phyloP scores from a whole-genome alignment of 2,888 invertebrate species.

The Meliscaeva auricollis region DNA sequence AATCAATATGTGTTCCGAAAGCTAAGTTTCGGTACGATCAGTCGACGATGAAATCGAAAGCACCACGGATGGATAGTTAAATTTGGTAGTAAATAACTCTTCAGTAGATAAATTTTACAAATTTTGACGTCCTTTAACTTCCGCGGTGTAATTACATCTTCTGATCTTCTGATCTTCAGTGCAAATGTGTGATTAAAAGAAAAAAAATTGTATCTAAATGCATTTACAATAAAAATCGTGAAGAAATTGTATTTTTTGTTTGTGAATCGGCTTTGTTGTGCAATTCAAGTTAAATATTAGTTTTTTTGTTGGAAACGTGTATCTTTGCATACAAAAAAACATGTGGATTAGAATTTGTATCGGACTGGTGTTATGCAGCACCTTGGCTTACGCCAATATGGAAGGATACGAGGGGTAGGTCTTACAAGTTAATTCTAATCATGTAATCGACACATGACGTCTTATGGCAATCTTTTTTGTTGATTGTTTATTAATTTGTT shows the following conservation, averaged over 20 bases:
- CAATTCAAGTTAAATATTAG: constrained; percentile 33
- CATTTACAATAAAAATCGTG: constrained; percentile 46
- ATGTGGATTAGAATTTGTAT: constrained; percentile 67
- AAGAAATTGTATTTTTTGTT: constrained; percentile 26
- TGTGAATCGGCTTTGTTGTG: constrained; percentile 46
- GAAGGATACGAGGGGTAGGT: constrained; percentile 75
- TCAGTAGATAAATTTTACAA: constrained; percentile 7
- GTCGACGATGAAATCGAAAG: constrained; percentile 82
- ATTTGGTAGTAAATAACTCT: constrained; percentile 35
- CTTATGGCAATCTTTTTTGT: neutral
- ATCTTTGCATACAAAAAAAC: too few species aligned
- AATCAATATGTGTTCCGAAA: constrained; percentile 78
- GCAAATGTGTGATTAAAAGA: constrained; percentile 1
- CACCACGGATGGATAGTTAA: constrained; percentile 79
- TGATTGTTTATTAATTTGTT: neutral
- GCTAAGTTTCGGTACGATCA: constrained; percentile 79
- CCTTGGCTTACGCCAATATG: constrained; percentile 52
- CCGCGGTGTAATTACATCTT: constrained; percentile 32
- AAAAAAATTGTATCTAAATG: constrained; percentile 30
- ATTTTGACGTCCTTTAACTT: constrained; percentile 34
- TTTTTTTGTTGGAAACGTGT: constrained; percentile 15
- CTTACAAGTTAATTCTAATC: constrained; percentile 15
- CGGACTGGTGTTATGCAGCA: constrained; percentile 58
- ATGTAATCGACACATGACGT: constrained; percentile 20
- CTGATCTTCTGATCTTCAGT: constrained; percentile 11